phyloP scores from a whole-genome alignment of 1,140 invertebrate genomes.

The Fopius arisanus region DNA sequence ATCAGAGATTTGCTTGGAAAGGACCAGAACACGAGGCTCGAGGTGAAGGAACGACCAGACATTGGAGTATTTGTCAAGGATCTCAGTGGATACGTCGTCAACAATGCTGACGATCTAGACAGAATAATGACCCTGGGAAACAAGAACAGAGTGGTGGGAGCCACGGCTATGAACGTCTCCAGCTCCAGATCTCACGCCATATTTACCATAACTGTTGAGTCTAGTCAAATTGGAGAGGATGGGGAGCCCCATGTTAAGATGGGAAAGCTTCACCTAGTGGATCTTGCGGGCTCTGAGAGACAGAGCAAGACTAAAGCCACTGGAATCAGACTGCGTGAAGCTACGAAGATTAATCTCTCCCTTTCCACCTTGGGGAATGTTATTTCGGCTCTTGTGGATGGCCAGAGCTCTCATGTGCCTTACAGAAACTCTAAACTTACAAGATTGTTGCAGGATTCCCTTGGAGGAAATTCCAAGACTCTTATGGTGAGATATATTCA shows the following conservation, averaged over 20 bases:
- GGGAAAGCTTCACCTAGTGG: slow-evolving; percentile 85
- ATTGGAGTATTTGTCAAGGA: slow-evolving; percentile 86
- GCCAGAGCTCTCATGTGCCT: slow-evolving; percentile 92
- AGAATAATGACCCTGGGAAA: slow-evolving; percentile 82
- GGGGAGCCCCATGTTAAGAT: slow-evolving; percentile 74
- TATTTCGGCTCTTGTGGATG: slow-evolving; percentile 93
- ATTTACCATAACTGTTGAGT: slow-evolving; percentile 87
- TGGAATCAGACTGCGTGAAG: slow-evolving; percentile 89
- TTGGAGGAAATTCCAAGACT: slow-evolving; percentile 97
- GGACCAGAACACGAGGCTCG: slow-evolving; percentile 67
- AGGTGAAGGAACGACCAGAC: slow-evolving; percentile 81
- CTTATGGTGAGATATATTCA: slow-evolving; percentile 77
- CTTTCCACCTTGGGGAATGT: slow-evolving; percentile 94
- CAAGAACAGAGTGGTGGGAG: slow-evolving; percentile 79
- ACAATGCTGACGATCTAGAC: slow-evolving; percentile 82
- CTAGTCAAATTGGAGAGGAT: slow-evolving; percentile 72
- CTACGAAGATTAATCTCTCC: slow-evolving; percentile 95
- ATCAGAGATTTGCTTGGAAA: slow-evolving; percentile 77
- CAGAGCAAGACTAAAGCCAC: slow-evolving; percentile 92
- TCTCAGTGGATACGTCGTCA: slow-evolving; percentile 78
- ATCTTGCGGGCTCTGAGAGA: slow-evolving; percentile 87
- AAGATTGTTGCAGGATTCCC: slow-evolving; percentile 89
- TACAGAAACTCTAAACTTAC: slow-evolving; percentile 96
- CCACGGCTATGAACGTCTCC: slow-evolving; percentile 88
- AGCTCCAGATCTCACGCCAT: slow-evolving; percentile 89